These are phyloP conservation scores for Tridacna gigas DNA, from an alignment of 2,888 invertebrate genomes.

Conservation along the genomic window DNA sequence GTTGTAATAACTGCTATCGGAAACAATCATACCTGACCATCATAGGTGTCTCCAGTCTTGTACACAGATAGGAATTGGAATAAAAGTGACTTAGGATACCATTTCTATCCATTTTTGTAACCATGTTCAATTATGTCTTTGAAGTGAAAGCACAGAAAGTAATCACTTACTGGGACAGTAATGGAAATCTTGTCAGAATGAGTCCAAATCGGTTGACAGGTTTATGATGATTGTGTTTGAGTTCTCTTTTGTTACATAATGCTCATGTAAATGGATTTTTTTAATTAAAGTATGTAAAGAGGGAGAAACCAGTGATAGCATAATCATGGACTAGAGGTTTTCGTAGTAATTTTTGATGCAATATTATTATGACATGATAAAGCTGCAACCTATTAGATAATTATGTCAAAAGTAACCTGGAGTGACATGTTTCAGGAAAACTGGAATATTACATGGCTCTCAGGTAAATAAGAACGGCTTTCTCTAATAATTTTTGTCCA, in stretches of 20 bases:
- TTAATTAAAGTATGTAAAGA: not conserved
- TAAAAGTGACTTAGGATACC: too few relatives aligned
- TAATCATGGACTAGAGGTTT: not conserved
- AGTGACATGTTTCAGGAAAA: conserved; percentile 25
- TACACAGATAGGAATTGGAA: not conserved
- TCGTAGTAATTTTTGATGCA: not conserved
- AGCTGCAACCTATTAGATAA: not conserved
- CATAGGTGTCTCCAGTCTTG: not conserved
- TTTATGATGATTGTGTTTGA: not conserved
- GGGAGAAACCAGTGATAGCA: not conserved
- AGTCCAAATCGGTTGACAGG: too few relatives aligned
- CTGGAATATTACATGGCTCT: not conserved
- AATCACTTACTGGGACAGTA: too few relatives aligned
- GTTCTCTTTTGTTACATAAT: not conserved
- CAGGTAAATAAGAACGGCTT: conserved; percentile 1
- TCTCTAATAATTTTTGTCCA: not conserved
- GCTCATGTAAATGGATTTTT: not conserved
- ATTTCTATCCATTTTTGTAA: too few relatives aligned
- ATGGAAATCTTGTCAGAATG: too few relatives aligned
- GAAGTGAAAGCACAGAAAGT: too few relatives aligned
- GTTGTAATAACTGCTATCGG: not conserved
- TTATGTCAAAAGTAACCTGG: conserved; percentile 30
- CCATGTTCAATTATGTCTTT: too few relatives aligned
- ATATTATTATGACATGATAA: not conserved
- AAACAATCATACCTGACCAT: not conserved